phyloP scores from a whole-genome alignment of 2,888 invertebrate species.

The Stenotaenia linearis region DNA sequence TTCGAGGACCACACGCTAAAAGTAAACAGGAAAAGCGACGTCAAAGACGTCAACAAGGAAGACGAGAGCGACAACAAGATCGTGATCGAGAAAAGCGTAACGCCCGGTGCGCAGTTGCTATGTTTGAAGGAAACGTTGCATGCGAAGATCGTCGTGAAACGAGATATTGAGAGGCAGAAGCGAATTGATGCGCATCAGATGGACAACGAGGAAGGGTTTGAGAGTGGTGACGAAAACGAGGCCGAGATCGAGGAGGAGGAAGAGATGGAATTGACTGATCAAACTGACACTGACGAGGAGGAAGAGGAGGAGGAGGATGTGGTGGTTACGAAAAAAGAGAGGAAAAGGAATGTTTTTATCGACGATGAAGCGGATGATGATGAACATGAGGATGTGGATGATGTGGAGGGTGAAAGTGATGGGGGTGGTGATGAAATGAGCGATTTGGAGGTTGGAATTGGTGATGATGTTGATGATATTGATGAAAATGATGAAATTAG shows the following conservation, averaged over 20 bases:
- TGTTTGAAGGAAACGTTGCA: conserved; percentile 65
- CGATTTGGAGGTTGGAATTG: too few relatives aligned
- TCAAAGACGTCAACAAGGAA: conserved; percentile 43
- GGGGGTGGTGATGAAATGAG: too few relatives aligned
- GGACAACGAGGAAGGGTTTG: conserved; percentile 46
- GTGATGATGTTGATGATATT: too few relatives aligned
- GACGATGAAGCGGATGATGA: conserved; percentile 52
- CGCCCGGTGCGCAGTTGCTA: conserved; percentile 66
- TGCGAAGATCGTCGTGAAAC: conserved; percentile 62
- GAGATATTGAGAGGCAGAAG: conserved; percentile 64
- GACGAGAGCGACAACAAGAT: conserved; percentile 42
- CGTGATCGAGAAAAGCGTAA: conserved; percentile 42
- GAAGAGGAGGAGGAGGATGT: conserved; percentile 45
- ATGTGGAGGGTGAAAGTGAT: too few relatives aligned
- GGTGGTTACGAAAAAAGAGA: conserved; percentile 40
- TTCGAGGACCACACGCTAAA: conserved; percentile 59
- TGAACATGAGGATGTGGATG: conserved; percentile 33
- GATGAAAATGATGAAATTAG: too few relatives aligned
- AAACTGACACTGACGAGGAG: conserved; percentile 45
- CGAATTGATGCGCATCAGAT: conserved; percentile 53
- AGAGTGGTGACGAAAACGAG: conserved; percentile 41
- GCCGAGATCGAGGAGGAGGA: conserved; percentile 45
- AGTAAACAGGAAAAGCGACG: conserved; percentile 44
- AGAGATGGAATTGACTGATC: conserved; percentile 48
- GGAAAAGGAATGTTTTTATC: conserved; percentile 48